Evolutionary conservation across 2,888 invertebrate species (phyloP).

Genomic region (Odontomyia ornata): DNA sequence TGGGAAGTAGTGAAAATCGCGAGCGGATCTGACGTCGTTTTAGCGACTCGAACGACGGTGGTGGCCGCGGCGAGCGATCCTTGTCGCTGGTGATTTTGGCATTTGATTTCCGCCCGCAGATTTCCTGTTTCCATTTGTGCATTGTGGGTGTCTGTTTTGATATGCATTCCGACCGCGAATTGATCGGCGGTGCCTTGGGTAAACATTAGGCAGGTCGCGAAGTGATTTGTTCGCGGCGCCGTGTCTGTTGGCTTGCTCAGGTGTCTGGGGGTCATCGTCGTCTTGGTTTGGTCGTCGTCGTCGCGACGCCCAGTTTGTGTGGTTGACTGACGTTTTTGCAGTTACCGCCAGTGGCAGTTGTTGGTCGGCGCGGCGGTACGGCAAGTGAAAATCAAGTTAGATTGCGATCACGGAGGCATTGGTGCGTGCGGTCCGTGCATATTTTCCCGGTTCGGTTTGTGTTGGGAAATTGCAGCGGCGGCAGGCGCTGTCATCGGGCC

Average conservation of each 20-base stretch:
- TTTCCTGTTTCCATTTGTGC: too few relatives aligned
- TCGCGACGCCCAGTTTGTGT: constrained; percentile 27
- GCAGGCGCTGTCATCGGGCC: not conserved
- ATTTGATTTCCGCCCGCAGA: constrained; percentile 6
- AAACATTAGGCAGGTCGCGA: not conserved
- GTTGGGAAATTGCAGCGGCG: constrained; percentile 2
- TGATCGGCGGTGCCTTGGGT: not conserved
- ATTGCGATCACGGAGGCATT: not conserved
- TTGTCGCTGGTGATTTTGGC: not conserved
- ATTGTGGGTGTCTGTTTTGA: constrained; percentile 5
- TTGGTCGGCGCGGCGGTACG: too few relatives aligned
- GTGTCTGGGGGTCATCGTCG: constrained; percentile 8
- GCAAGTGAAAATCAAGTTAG: not conserved
- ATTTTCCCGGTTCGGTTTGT: not conserved
- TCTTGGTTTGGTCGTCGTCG: constrained; percentile 20
- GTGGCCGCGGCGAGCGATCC: not conserved
- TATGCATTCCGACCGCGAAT: not conserved
- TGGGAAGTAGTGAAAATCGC: not conserved
- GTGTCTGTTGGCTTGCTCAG: not conserved
- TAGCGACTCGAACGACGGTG: not conserved
- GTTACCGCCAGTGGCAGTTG: too few relatives aligned
- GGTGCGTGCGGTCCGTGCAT: not conserved
- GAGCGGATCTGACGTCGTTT: constrained; percentile 3
- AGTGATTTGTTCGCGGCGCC: not conserved
- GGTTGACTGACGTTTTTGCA: not conserved